Percentiles rank a stretch among this genome's conserved stretches.
Evolutionary conservation across 2,113 vertebrate species (phyloP).

Genomic region (Syngnathus scovelli): DNA sequence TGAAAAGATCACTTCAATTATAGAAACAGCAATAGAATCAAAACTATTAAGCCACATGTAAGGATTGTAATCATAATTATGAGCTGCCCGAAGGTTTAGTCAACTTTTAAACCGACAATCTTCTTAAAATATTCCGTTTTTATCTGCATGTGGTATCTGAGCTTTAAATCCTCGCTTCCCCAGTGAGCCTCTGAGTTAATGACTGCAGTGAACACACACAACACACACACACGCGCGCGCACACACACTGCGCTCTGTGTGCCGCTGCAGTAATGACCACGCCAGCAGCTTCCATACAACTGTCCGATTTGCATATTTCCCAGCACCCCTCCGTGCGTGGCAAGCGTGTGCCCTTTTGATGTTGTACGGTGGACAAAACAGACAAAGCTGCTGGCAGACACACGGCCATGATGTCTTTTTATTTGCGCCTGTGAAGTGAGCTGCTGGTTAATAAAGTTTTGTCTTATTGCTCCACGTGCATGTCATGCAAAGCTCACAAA

Average conservation of each 20-base stretch:
- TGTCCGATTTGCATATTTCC: conserved; percentile 64
- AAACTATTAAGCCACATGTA: conserved; percentile 4
- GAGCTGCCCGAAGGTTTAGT: conserved; percentile 44
- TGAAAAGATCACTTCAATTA: not conserved
- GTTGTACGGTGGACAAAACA: conserved; percentile 43
- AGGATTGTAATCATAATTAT: conserved; percentile 29
- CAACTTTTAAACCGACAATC: conserved; percentile 53
- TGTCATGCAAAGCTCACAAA: conserved; percentile 15
- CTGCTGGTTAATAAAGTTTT: conserved; percentile 13
- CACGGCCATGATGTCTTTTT: conserved; percentile 20
- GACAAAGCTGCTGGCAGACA: conserved; percentile 39
- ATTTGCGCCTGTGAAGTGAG: not conserved
- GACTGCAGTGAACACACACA: conserved; percentile 34
- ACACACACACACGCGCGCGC: conserved; percentile 14
- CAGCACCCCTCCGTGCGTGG: conserved; percentile 51
- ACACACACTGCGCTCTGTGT: conserved; percentile 25
- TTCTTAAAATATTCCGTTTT: conserved; percentile 57
- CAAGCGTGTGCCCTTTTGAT: conserved; percentile 64
- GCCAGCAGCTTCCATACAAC: conserved; percentile 62
- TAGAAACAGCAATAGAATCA: not conserved
- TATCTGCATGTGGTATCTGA: conserved; percentile 48
- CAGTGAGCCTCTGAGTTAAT: conserved; percentile 53
- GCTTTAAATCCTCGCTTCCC: conserved; percentile 56
- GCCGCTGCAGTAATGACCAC: conserved; percentile 58
- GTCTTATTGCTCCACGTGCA: conserved; percentile 16